Base-by-base conservation (phyloP, 2,113 vertebrate genomes). In the Picathartes gymnocephalus region DNA sequence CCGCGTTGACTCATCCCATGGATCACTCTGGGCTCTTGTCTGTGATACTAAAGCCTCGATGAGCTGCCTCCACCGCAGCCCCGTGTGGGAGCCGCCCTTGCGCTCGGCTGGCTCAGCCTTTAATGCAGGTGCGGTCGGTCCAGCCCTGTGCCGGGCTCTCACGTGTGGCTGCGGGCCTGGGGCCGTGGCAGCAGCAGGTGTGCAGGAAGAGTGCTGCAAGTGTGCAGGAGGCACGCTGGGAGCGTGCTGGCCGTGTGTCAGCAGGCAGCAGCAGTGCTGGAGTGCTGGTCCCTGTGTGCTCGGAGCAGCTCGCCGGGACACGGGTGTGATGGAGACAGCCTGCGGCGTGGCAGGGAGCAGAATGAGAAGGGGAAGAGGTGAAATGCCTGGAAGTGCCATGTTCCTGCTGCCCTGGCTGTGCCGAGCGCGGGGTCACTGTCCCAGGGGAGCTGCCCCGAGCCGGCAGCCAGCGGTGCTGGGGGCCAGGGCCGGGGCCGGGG, bases 161-260 rank as follows among this genome's bases (percentile, higher is more conserved):
- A 1, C 0, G 1, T 1, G 15, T 45, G 73, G 28, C 82, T 0
- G 1, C 1, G 58, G 51, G 68, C 65, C 66, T 1, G 2, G 91
- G 71, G 58, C 51, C 8, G 1, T 0, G 9, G 25, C 31, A 21
- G 45, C 81, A 42, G 54, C 40, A 42, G 39, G 12, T 2, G 5
- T 17, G 57, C n/a, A 15, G 73, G 24, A 21, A 6, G 15, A 1
- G 1, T 4, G 19, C 28, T 9, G 61, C 21, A 7, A 6, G 40
- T 0, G 10, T 48, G 62, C 54, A 8, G 40, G 40, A 48, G 21
- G 42, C 1, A 3, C 37, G 1, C 2, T 4, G 20, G 56, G 31
- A 28, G 10, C 11, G 39, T 39, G 39, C 39, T 39, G 39, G 39
- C 9, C 39, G 39, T 39, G 39, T n/a, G n/a, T n/a, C n/a, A n/a